Evolutionary conservation across 2,888 invertebrate genomes (phyloP).

Genomic region (Crocallis elinguaria): DNA sequence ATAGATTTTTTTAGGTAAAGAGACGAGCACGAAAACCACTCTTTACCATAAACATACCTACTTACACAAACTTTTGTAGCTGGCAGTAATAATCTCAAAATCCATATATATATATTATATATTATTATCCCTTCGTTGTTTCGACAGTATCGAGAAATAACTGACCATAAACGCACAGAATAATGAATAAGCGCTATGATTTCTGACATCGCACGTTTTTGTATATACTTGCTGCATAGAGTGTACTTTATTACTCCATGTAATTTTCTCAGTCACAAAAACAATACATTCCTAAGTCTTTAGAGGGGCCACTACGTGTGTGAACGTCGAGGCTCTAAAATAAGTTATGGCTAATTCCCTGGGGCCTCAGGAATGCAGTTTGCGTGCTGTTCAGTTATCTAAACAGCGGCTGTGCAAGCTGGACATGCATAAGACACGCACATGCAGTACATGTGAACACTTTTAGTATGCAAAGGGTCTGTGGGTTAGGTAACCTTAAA

Average conservation of each 20-base stretch:
- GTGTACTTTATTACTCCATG: background rate
- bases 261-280: constrained; percentile 21
- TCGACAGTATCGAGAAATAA: constrained; percentile 1
- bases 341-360: constrained; percentile 69
- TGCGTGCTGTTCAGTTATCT: constrained; percentile 66
- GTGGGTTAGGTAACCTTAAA: too few relatives aligned
- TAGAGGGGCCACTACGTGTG: constrained; percentile 33
- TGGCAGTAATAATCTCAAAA: background rate
- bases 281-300: constrained; percentile 31
- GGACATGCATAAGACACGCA: constrained; percentile 27
- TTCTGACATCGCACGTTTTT: constrained; percentile 3
- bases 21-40: too few relatives aligned
- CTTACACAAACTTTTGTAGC: too few relatives aligned
- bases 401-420: constrained; percentile 50
- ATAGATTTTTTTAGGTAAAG: too few relatives aligned
- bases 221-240: constrained; percentile 5
- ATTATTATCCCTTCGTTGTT: constrained; percentile 1
- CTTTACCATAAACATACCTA: too few relatives aligned
- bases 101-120: background rate
- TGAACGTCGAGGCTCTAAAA: constrained; percentile 50
- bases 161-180: background rate
- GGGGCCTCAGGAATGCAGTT: constrained; percentile 66
- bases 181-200: constrained; percentile 1
- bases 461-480: background rate
- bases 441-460: constrained; percentile 2